Evolutionary conservation across 1,140 invertebrate species (phyloP), one percentile per base, ranked within the genome.

Genomic region (Anthonomus grandis): DNA sequence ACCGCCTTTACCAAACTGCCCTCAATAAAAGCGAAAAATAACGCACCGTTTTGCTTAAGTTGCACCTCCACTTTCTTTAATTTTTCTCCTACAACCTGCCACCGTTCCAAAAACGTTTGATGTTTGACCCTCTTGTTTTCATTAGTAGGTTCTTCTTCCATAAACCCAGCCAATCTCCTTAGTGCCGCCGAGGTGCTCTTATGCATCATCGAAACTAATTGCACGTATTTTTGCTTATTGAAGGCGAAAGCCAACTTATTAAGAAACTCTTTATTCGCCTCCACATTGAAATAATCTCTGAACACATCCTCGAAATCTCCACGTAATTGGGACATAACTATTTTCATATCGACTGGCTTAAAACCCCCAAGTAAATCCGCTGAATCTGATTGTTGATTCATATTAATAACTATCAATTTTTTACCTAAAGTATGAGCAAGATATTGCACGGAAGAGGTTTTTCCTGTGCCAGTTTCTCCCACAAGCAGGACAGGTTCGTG

Each of bases 331-430:
- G 79, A 76, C 4, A 98, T 82, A 0, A 95, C 78, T 65, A 86
- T 86, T 69, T 89, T 91, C 2, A 97, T 69, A 74, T 97, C 93
- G 0, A 98, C 89, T 0, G 97, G 97, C 75, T 98, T 98, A 66
- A 92, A 98, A 2, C 97, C 96, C 64, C 97, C 97, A 1, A 99
- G 77, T 9, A 99, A 78, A 80, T 99, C 97, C 2, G 91, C 84
- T 42, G 90, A 93, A 76, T 99, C 96, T 64, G 92, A 97, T 74
- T 99, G 96, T 72, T 99, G 96, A 72, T 97, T 99, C 89, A 99
- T 92, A 74, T 99, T 99, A n/a, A 99, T 90, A 0, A 98, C 95
- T 34, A 91, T 79, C 10, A 99, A 76, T 70, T 88, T 90, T 61
- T 93, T 84, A 10, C 89, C 86, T 0, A 89, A 85, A 59, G 87